These are phyloP conservation scores for Apus apus DNA, from an alignment of 2,113 vertebrate species.

Conservation along the genomic window DNA sequence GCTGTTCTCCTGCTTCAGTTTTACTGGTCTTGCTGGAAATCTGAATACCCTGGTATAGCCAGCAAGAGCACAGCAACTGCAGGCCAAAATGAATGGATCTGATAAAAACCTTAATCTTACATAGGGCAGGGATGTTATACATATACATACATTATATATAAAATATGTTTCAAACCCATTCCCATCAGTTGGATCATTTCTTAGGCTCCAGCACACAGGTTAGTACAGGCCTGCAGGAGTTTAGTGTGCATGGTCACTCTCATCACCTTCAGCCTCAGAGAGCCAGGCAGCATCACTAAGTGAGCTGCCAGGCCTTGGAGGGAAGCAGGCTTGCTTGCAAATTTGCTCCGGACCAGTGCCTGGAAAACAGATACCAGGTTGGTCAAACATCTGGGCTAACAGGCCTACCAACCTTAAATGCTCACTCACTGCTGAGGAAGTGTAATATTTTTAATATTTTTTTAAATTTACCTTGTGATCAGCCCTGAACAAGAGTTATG, in stretches of 20 bases:
- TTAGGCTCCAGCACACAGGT: neutral
- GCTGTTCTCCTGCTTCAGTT: neutral
- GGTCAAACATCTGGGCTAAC: neutral
- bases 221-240: neutral
- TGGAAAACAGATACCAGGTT: neutral
- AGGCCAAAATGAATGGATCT: neutral
- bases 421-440: neutral
- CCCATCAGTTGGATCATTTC: neutral
- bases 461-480: neutral
- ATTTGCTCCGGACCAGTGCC: neutral
- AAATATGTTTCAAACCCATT: neutral
- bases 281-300: neutral
- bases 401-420: neutral
- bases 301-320: neutral
- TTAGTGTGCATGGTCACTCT: neutral
- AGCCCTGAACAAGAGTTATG: neutral
- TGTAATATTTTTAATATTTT: neutral
- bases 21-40: neutral
- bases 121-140: accelerated
- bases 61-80: neutral
- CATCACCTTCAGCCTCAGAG: neutral
- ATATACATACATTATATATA: neutral
- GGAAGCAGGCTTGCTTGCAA: neutral
- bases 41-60: neutral
- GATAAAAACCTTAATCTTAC: neutral